Evolutionary conservation across 2,797 vertebrate species (phyloP).

Genomic region (Luscinia luscinia): DNA sequence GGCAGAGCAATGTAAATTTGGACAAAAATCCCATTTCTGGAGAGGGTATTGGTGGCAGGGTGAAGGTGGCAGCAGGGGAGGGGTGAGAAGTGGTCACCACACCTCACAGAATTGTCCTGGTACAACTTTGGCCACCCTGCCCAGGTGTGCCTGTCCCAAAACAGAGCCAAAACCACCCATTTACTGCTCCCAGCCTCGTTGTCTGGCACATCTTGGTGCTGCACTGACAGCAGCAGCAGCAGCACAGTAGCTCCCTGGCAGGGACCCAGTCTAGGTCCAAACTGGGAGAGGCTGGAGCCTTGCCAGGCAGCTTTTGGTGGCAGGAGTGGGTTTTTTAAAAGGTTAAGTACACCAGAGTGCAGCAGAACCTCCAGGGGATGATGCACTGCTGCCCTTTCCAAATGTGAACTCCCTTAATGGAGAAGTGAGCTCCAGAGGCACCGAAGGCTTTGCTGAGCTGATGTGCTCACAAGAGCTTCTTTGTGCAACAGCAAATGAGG

Average conservation of each 20-base stretch:
- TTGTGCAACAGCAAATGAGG: not conserved
- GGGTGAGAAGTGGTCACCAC: not conserved
- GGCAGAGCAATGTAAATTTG: not conserved
- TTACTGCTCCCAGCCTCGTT: not conserved
- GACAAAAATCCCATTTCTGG: not conserved
- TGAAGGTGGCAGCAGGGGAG: not conserved
- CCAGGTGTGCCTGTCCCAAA: not conserved
- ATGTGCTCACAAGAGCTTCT: not conserved
- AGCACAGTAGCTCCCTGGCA: not conserved
- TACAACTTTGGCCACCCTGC: not conserved
- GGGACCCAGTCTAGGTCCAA: not conserved
- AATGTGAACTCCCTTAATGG: not conserved
- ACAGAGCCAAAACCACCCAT: not conserved
- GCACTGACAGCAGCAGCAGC: not conserved
- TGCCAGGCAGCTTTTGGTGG: not conserved
- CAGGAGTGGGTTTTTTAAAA: not conserved
- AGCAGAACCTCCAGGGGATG: not conserved
- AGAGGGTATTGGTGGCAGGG: not conserved
- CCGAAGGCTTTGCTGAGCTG: not conserved
- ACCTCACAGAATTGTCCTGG: not conserved
- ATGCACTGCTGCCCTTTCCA: not conserved
- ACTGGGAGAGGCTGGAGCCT: not conserved
- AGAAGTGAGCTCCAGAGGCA: not conserved
- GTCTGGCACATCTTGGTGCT: fast-evolving
- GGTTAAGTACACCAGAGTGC: not conserved